Evolutionary conservation across 2,888 invertebrate genomes (phyloP), one percentile per base, ranked within the genome.

Genomic region (Melanargia galathea): DNA sequence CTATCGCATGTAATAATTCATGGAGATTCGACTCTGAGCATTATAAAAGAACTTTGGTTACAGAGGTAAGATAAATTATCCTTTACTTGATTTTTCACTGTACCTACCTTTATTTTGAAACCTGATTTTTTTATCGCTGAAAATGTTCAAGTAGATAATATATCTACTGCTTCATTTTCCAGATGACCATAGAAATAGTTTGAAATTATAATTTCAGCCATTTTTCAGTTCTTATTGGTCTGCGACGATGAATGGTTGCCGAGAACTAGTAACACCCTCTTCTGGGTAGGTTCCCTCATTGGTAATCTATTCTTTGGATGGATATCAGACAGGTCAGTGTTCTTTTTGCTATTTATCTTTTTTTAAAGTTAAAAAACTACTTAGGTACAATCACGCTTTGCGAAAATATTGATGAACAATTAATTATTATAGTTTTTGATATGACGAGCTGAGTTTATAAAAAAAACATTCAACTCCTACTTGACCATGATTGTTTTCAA

Each of bases 211-310:
- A 38, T 26, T 48, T 38, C 18, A 16, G 26, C 16, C 13, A 20
- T 56, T 48, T 83, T 81, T 18, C 82, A 94, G 94, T 93, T 93
- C 78, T 90, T 92, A 35, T 81, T 94, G 69, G 94, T 94, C 46
- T 94, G 94, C 73, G 93, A 93, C 66, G 86, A 92, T 68, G 92
- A 93, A 66, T 93, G 93, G 92, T 87, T 93, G 75, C 93, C 94
- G 0, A 90, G 93, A 54, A 92, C 93, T 51, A 92, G 93, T 69
- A 94, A 93, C 71, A 93, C 94, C 5, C 88, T 94, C 38, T 94
- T 94, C 81, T 94, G 94, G 92, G 93, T 94, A 1, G 94, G 94
- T 26, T 94, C 94, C 49, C 92, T 94, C 67, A 93, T 94, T 68
- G 94, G 94, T 0, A 94, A 94, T 73, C 84, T 94, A 22, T 90